phyloP scores from a whole-genome alignment of 2,113 vertebrate genomes.

The Pteropus alecto region DNA sequence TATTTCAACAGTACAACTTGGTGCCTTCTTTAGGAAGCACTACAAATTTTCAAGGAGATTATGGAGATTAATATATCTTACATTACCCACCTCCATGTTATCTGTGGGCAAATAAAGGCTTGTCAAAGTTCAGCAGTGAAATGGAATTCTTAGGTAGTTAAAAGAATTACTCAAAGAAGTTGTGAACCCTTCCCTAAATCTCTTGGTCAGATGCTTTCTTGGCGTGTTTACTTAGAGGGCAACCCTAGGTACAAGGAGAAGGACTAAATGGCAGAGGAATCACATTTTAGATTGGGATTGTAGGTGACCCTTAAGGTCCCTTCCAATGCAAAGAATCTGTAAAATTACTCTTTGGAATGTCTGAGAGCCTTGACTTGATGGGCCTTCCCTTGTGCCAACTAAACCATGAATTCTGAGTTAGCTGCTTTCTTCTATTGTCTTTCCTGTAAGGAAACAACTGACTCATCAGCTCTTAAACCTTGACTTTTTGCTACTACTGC shows the following conservation, averaged over 20 bases:
- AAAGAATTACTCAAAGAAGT: background rate
- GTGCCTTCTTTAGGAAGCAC: background rate
- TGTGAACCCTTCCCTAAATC: background rate
- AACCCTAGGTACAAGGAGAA: background rate
- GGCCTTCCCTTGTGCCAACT: background rate
- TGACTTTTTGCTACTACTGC: background rate
- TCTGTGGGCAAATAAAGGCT: background rate
- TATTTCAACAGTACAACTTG: background rate
- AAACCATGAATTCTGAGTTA: background rate
- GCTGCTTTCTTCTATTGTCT: background rate
- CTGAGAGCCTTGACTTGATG: background rate
- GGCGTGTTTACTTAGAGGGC: background rate
- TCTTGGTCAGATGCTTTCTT: background rate
- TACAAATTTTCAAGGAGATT: background rate
- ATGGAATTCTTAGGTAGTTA: background rate
- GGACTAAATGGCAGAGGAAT: background rate
- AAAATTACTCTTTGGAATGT: background rate
- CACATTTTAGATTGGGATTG: background rate
- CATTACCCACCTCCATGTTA: background rate
- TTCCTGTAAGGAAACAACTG: background rate
- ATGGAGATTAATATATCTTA: background rate
- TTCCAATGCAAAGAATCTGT: background rate
- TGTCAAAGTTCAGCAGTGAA: background rate
- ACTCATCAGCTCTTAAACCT: background rate
- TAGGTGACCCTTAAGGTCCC: background rate